These are phyloP conservation scores for Bradynema listronoti DNA, from an alignment of 1,140 invertebrate genomes.

Conservation along the genomic window DNA sequence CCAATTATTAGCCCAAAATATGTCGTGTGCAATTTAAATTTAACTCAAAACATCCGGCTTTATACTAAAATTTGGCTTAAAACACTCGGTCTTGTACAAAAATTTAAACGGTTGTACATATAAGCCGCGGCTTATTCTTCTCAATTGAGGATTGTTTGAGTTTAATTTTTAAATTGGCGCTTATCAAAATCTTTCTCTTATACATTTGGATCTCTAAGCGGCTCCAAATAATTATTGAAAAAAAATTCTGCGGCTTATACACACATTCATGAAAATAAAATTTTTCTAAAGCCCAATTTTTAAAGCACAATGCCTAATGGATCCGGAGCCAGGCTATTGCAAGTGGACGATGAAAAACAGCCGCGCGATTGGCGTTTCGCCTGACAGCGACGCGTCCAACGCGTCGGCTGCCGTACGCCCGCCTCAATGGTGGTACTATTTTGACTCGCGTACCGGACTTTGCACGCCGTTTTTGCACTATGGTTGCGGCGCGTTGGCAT, in stretches of 20 bases:
- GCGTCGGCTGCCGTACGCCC: not conserved
- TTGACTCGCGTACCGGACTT: conserved; percentile 35
- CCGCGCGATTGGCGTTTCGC: too few species aligned
- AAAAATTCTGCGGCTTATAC: conserved; percentile 19
- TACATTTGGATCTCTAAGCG: not conserved
- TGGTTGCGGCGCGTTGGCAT: conserved; percentile 43
- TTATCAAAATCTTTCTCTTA: too few species aligned
- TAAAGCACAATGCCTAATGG: conserved; percentile 22
- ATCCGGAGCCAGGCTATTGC: conserved; percentile 18
- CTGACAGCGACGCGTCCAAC: too few species aligned
- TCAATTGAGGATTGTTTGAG: too few species aligned
- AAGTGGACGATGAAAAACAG: not conserved
- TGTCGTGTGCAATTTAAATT: not conserved
- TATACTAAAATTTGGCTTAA: not conserved
- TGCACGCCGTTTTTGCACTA: conserved; percentile 47
- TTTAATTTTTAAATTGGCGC: too few species aligned
- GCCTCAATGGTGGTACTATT: conserved; percentile 49
- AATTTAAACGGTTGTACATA: not conserved
- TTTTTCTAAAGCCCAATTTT: too few species aligned
- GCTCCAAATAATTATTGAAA: not conserved
- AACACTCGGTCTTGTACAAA: not conserved
- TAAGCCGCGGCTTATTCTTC: not conserved
- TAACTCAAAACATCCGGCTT: not conserved
- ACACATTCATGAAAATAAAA: too few species aligned
- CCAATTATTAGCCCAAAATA: not conserved